Evolutionary conservation across 2,113 vertebrate species (phyloP).

Genomic region (Chaenocephalus aceratus): DNA sequence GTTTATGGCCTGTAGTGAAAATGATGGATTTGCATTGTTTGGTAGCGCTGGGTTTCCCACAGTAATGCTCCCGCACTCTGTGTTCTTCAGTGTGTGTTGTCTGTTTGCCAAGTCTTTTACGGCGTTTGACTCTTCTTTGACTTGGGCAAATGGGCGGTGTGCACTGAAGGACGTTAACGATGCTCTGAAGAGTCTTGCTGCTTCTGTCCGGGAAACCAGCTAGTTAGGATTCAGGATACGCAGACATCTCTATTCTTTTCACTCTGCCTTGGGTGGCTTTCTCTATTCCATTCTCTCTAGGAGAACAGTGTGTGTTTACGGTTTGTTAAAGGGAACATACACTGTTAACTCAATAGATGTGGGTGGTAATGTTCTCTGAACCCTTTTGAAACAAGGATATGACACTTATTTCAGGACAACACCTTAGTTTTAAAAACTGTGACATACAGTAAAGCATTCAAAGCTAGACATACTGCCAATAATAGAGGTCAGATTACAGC

Average conservation of each 20-base stretch:
- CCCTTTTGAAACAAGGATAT: conserved; percentile 8
- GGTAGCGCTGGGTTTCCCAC: conserved; percentile 52
- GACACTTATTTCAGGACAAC: conserved; percentile 7
- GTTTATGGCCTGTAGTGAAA: conserved; percentile 52
- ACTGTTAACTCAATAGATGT: conserved; percentile 10
- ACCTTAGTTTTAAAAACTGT: background rate
- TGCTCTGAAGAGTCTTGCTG: conserved; percentile 32
- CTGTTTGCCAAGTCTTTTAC: conserved; percentile 59
- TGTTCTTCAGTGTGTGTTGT: conserved; percentile 37
- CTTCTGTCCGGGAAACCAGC: conserved; percentile 44
- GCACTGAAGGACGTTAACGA: conserved; percentile 31
- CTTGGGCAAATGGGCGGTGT: conserved; percentile 25
- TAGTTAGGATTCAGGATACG: conserved; percentile 18
- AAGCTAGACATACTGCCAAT: background rate
- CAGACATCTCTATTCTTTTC: background rate
- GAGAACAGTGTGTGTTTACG: conserved; percentile 22
- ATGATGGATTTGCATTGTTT: conserved; percentile 46
- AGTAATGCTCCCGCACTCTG: conserved; percentile 17
- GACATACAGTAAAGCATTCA: background rate
- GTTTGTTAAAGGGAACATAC: conserved; percentile 24
- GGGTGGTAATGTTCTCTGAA: conserved; percentile 19
- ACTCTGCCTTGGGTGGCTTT: background rate
- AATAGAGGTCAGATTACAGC: too few species aligned
- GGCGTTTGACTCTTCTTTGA: conserved; percentile 48
- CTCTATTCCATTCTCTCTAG: background rate